Base-by-base conservation (phyloP, 2,797 vertebrate genomes). In the Pseudocheirus occidentalis region DNA sequence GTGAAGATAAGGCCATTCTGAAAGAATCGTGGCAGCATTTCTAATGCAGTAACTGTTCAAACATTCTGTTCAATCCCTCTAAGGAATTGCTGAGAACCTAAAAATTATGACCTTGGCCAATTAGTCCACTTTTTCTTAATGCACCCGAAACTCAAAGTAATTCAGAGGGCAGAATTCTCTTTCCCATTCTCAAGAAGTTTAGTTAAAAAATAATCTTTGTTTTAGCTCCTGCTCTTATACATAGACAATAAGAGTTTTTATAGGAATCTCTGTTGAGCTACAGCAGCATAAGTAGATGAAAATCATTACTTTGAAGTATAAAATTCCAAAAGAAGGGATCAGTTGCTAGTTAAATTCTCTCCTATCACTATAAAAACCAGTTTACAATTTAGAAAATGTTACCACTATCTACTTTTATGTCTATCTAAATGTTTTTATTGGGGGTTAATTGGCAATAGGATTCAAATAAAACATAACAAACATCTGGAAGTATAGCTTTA, bases 351-450 rank as follows among this genome's bases (percentile, higher is more conserved):
- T 27, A 9, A 27, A n/a, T 87, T 31, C 5, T 87, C n/a, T 53
- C 90, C 27, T 5, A 73, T 13, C 7, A 93, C 55, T 93, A 4
- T 57, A 96, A 97, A 81, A 81, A 95, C 55, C 56, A 94, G 55
- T 91, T 90, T 95, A 89, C 92, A 94, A 96, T 97, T 95, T 95
- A 96, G 90, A 53, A 95, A 97, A 21, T 12, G 73, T 93, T 55
- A 96, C 87, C 66, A 94, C 50, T 91, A 54, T 53, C 54, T 62
- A 55, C 94, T 96, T 93, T 96, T 89, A 93, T 81, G 91, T 92
- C 91, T 89, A 91, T 93, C 81, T 96, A 96, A 96, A 92, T 94
- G 40, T 55, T 94, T 93, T 96, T 73, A 56, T 90, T 92, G 93
- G 54, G 31, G 28, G 92, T 92, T 96, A 97, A 95, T 40, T 81